Evolutionary conservation across 2,888 invertebrate species (phyloP), one percentile per base, ranked within the genome.

Genomic region (Dryobota labecula): DNA sequence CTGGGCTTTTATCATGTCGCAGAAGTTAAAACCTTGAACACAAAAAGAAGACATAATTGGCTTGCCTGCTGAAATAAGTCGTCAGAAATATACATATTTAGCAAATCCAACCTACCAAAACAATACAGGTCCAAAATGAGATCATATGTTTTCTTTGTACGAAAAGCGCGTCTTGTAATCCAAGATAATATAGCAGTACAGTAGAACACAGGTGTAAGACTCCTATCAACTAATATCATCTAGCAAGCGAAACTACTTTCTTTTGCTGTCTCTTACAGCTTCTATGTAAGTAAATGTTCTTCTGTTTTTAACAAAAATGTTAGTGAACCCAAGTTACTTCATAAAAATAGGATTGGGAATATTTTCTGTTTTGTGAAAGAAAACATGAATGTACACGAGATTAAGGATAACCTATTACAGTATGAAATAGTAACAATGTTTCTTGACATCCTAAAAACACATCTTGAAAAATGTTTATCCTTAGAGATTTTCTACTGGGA

Each of bases 221-320:
- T 45, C 18, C 27, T 66, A 76, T 49, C 51, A 24, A 30, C n/a
- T 43, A 11, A 9, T 43, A n/a, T 30, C 36, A 20, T 51, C 51
- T 30, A 51, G 36, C 27, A 49, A 67, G 30, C 15, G 24, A 30
- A 18, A 45, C 30, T 24, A 30, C 38, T 38, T 24, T 53, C 2
- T 20, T 54, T n/a, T 68, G 15, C 30, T 15, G 30, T 66, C 38
- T 38, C n/a, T 41, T 36, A 45, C 24, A 30, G 51, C 38, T 38
- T 43, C 30, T 54, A 11, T 33, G 30, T 33, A 20, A 56, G 36
- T 53, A 69, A 27, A 27, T 47, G n/a, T 51, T 41, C 60, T 64
- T 70, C 60, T 33, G 47, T 77, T 80, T 68, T 68, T 43, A 47
- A 53, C 51, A 54, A 51, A 49, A 47, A 33, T 43, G 30, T n/a